Conservation (phyloP, 2,797 vertebrate species). For the Sarcoramphus papa region DNA sequence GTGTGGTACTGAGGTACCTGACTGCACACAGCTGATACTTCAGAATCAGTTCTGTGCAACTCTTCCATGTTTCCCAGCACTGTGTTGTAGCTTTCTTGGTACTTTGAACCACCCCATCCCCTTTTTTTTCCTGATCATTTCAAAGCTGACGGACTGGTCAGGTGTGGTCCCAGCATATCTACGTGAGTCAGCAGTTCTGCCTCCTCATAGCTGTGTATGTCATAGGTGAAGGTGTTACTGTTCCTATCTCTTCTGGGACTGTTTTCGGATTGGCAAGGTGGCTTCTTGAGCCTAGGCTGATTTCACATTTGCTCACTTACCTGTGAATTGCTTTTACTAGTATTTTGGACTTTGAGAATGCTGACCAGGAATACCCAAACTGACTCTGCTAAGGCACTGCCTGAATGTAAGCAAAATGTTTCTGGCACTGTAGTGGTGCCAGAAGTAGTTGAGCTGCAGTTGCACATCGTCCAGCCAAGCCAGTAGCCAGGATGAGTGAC, state of each 20-base stretch:
- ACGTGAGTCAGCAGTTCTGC: neutral
- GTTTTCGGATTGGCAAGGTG: neutral
- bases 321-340: neutral
- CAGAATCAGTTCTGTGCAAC: neutral
- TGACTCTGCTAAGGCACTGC: neutral
- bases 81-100: neutral
- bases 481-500: neutral
- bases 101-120: neutral
- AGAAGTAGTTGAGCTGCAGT: neutral
- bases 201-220: neutral
- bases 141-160: neutral
- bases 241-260: neutral
- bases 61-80: neutral
- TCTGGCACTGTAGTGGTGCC: neutral
- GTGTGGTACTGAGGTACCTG: neutral
- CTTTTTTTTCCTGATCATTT: neutral
- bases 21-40: neutral
- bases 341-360: neutral
- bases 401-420: neutral
- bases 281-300: neutral
- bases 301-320: rapidly evolving
- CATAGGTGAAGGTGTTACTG: neutral
- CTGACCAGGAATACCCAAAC: neutral
- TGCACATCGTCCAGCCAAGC: neutral
- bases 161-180: neutral